Evolutionary conservation across 1,140 invertebrate genomes (phyloP), one percentile per base, ranked within the genome.

Genomic region (Diploscapter pachys): DNA sequence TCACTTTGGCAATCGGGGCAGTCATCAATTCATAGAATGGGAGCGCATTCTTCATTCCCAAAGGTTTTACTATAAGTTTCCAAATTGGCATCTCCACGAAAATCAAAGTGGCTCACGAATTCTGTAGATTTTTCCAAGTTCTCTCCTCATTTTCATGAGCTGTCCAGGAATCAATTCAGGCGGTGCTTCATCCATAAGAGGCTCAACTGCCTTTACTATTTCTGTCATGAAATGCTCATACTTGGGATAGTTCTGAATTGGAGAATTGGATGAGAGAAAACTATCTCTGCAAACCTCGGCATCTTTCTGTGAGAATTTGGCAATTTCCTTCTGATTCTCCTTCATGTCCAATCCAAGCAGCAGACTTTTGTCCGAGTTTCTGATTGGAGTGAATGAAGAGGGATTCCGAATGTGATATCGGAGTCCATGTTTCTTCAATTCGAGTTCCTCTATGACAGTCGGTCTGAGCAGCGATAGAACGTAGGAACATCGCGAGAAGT

Each of bases 351-450:
- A 79, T 3, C 88, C 88, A 5, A 90, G 82, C 0, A 86, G 84
- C 4, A 90, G 82, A 13, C 88, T 89, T 70, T 77, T 86, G 3
- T 85, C 80, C 63, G 81, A 81, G 49, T 84, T 84, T 6, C 86
- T 76, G n/a, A 90, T 79, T 13, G 89, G 89, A 31, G 89, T 90
- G 80, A 89, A 90, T 0, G 89, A 89, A 77, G 85, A 87, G 6
- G 89, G 89, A 80, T 90, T 85, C 69, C 89, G 81, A 6, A 88
- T 79, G 77, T 89, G 87, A 13, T 89, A 83, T 80, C 88, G 88
- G 54, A 90, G 80, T 1, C 88, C 89, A 85, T 88, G 86, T 81
- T 89, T 87, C 88, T 89, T 76, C 31, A 90, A 79, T 78, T 90
- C 87, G 50, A 90, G 81, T 80, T 90, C 89, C 31, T 86, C 65